phyloP scores from a whole-genome alignment of 2,113 vertebrate species.

The Sialia sialis region DNA sequence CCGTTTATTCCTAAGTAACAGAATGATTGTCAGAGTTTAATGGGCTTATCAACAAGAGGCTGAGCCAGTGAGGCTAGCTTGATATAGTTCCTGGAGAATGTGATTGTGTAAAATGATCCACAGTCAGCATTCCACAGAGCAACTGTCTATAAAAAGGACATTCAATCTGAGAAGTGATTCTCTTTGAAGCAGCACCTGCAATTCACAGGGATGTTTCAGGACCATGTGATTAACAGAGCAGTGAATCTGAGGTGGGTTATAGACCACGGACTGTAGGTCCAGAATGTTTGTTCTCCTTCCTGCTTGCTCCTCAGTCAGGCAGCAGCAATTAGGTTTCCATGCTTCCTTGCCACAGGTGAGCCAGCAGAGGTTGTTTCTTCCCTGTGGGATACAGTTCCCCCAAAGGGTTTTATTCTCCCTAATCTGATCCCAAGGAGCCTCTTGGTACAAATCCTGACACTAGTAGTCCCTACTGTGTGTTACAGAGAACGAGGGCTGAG shows the following conservation, averaged over 20 bases:
- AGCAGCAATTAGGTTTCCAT: neutral
- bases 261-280: neutral
- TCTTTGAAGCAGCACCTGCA: neutral
- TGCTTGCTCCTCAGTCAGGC: neutral
- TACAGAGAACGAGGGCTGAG: neutral
- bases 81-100: neutral
- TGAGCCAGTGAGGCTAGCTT: neutral
- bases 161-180: neutral
- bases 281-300: neutral
- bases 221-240: neutral
- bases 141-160: neutral
- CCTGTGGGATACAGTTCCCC: rapidly evolving
- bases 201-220: neutral
- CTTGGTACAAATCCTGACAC: neutral
- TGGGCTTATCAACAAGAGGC: neutral
- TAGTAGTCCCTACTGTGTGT: neutral
- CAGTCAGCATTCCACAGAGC: neutral
- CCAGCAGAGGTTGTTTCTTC: neutral
- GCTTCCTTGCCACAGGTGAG: neutral
- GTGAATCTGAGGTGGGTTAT: neutral
- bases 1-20: neutral
- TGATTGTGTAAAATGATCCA: neutral
- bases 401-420: neutral
- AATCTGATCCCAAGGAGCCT: neutral
- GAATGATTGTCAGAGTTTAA: neutral